phyloP scores from a whole-genome alignment of 2,797 vertebrate species.

The Rhyacichthys aspro region DNA sequence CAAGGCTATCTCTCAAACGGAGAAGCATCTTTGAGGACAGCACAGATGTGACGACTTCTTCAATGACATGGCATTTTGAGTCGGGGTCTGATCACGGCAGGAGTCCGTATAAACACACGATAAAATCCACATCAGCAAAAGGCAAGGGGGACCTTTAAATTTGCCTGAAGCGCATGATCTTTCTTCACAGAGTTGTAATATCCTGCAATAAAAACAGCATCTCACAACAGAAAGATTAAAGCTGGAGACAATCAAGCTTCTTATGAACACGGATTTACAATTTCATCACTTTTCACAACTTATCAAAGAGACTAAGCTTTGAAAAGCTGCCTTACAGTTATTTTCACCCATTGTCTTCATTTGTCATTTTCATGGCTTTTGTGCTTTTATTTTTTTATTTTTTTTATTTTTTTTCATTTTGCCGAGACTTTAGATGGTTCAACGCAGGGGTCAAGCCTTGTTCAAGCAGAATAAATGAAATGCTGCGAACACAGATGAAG shows the following conservation, averaged over 20 bases:
- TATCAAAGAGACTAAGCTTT: slow-evolving; percentile 11
- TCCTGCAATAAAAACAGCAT: slow-evolving; percentile 55
- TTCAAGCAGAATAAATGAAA: no score
- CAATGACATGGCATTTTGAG: slow-evolving; percentile 11
- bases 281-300: slow-evolving; percentile 27
- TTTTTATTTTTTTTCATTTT: background rate
- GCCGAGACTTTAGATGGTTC: background rate
- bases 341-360: slow-evolving; percentile 30
- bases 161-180: slow-evolving; percentile 47
- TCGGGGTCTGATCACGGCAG: slow-evolving; percentile 8
- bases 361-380: background rate
- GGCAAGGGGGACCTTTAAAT: slow-evolving; percentile 31
- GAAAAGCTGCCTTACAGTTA: slow-evolving; percentile 9
- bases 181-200: slow-evolving; percentile 46
- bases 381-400: slow-evolving; percentile 5
- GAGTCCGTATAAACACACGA: slow-evolving; percentile 26
- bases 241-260: slow-evolving; percentile 52
- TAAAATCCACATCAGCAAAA: slow-evolving; percentile 8
- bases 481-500: background rate
- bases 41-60: slow-evolving; percentile 3
- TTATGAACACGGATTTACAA: slow-evolving; percentile 33
- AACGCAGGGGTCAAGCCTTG: background rate
- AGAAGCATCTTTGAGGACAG: slow-evolving; percentile 8
- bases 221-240: slow-evolving; percentile 51
- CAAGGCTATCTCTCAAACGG: slow-evolving; percentile 8